Percentiles rank a stretch among this genome's conserved stretches.
These are phyloP conservation scores for Menidia beryllina DNA, from an alignment of 2,113 vertebrate species.

Conservation along the genomic window DNA sequence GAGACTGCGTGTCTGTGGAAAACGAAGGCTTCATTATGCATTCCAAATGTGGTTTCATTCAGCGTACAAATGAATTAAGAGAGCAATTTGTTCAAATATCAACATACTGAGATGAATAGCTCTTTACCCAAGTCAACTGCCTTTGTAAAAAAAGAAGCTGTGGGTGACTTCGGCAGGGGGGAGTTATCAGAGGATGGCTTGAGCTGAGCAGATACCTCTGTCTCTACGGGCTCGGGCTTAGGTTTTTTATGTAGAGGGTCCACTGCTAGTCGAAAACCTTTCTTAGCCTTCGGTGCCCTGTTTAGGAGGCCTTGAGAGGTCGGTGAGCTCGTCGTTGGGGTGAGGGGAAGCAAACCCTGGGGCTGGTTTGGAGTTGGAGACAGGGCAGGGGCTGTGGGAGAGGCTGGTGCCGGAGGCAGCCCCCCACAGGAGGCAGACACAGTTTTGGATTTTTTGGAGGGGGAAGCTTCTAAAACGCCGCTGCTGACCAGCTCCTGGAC, in stretches of 20 bases:
- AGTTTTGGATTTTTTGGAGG: neutral
- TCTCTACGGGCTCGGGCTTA: slow-evolving; percentile 79
- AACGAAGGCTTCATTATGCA: neutral
- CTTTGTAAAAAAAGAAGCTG: slow-evolving; percentile 26
- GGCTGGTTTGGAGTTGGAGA: slow-evolving; percentile 29
- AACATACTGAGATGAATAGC: neutral
- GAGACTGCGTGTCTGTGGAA: slow-evolving; percentile 74
- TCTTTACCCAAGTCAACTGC: slow-evolving; percentile 49
- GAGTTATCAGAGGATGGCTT: slow-evolving; percentile 3
- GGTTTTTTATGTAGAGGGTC: slow-evolving; percentile 77
- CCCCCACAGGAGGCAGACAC: slow-evolving; percentile 12
- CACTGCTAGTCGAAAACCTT: slow-evolving; percentile 76
- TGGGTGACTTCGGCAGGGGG: slow-evolving; percentile 14
- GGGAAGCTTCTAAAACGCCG: slow-evolving; percentile 42
- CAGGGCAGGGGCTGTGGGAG: neutral
- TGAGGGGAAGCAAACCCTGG: neutral
- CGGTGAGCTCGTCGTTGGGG: slow-evolving; percentile 34
- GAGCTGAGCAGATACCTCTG: slow-evolving; percentile 46
- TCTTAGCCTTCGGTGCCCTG: slow-evolving; percentile 79
- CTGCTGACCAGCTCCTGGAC: slow-evolving; percentile 78
- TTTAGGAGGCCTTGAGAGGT: slow-evolving; percentile 35
- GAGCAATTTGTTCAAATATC: neutral
- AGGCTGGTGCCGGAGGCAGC: slow-evolving; percentile 3
- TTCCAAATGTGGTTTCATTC: neutral
- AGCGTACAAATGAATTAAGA: neutral